Evolutionary conservation across 1,140 invertebrate genomes (phyloP).

Genomic region (Megalopta genalis): DNA sequence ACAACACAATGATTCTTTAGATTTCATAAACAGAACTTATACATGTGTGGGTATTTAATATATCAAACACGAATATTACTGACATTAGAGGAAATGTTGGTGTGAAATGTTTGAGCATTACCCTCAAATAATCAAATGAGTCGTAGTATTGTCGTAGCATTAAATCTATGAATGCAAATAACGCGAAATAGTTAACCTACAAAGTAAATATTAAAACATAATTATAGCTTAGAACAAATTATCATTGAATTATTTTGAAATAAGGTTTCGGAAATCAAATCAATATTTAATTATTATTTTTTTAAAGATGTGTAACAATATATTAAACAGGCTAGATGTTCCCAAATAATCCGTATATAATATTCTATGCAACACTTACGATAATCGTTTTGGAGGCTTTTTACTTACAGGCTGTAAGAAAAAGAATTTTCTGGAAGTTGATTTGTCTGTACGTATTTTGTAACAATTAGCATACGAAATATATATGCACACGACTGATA

Average conservation of each 20-base stretch:
- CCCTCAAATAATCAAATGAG: background rate
- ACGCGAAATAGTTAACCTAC: too few species aligned
- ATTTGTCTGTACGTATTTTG: background rate
- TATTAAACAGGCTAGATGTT: background rate
- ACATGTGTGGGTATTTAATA: background rate
- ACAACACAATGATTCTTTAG: slow-evolving; percentile 34
- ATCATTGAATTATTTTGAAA: background rate
- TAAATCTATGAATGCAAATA: background rate
- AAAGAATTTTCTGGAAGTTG: background rate
- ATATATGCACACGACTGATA: background rate
- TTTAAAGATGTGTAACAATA: background rate
- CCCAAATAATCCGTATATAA: background rate
- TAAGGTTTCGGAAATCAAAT: background rate
- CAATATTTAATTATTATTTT: background rate
- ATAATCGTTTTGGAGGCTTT: slow-evolving; percentile 13
- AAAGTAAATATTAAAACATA: background rate
- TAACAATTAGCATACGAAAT: background rate
- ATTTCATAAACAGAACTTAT: background rate
- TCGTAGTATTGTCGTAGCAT: background rate
- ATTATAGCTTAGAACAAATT: background rate
- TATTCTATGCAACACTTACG: slow-evolving; percentile 19
- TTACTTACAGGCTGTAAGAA: background rate
- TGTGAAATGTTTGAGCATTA: slow-evolving; percentile 35
- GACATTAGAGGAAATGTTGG: background rate
- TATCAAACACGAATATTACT: background rate